A percentile compares a stretch with the other conserved stretches of the same genome.
Conservation (phyloP, 1,140 invertebrate species). For the Pemphigus obesinymphae region DNA sequence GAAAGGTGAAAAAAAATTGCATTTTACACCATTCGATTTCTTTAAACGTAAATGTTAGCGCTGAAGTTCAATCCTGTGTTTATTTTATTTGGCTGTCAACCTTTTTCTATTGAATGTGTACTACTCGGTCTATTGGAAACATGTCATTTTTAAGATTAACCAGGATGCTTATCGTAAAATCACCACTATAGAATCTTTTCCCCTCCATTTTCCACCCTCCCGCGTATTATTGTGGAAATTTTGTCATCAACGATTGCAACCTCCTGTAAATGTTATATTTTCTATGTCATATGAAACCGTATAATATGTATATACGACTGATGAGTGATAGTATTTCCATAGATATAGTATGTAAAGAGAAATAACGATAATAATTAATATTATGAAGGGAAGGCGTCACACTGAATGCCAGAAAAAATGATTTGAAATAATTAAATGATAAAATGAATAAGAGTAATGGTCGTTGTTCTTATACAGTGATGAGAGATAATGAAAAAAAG, state of each 20-base stretch:
- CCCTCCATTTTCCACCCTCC: background rate
- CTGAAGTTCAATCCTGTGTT: background rate
- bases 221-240: background rate
- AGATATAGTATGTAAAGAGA: background rate
- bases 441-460: background rate
- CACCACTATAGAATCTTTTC: background rate
- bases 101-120: background rate
- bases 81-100: background rate
- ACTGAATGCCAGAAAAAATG: conserved; percentile 40
- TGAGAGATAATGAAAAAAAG: conserved; percentile 46
- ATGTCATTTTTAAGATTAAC: background rate
- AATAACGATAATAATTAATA: background rate
- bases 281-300: background rate
- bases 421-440: conserved; percentile 39
- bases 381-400: conserved; percentile 1
- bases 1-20: background rate
- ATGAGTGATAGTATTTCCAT: background rate
- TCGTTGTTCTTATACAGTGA: conserved; percentile 12
- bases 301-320: too few species aligned
- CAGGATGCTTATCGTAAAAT: background rate
- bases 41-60: background rate
- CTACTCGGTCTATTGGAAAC: background rate
- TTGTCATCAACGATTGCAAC: conserved; percentile 23
- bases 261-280: conserved; percentile 17
- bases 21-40: background rate